Percentiles rank a stretch among this genome's conserved stretches.
Evolutionary conservation across 2,888 invertebrate species (phyloP).

Genomic region (Leptinotarsa juncta): DNA sequence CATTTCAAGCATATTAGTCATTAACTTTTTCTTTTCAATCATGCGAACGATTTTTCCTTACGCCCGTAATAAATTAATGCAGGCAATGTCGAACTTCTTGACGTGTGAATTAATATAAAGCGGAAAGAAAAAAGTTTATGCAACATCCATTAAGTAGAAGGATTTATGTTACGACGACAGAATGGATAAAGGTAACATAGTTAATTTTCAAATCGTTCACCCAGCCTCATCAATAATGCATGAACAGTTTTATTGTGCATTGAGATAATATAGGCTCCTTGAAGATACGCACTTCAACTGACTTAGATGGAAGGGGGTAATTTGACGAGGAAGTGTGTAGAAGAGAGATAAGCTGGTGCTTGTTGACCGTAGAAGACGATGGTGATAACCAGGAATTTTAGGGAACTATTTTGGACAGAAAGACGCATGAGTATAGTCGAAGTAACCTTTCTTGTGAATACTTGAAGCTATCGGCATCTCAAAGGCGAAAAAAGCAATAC

Average conservation of each 20-base stretch:
- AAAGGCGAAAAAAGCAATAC: too few relatives aligned
- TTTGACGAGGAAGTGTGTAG: too few relatives aligned
- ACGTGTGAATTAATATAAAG: conserved; percentile 21
- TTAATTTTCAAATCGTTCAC: conserved; percentile 61
- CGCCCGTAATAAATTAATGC: conserved; percentile 14
- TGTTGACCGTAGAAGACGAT: too few relatives aligned
- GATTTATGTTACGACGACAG: conserved; percentile 60
- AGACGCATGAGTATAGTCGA: too few relatives aligned
- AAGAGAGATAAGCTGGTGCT: background rate
- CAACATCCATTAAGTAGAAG: conserved; percentile 58
- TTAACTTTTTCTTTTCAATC: conserved; percentile 15
- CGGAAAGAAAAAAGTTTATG: conserved; percentile 44
- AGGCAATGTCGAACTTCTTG: conserved; percentile 15
- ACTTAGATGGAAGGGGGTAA: conserved; percentile 10
- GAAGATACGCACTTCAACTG: conserved; percentile 26
- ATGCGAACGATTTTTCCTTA: conserved; percentile 6
- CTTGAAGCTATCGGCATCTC: too few relatives aligned
- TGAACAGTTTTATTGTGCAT: conserved; percentile 50
- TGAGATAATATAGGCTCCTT: conserved; percentile 24
- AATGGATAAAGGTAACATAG: conserved; percentile 58
- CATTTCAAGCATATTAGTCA: conserved; percentile 7
- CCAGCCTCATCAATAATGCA: conserved; percentile 57
- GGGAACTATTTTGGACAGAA: too few relatives aligned
- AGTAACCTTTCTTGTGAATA: too few relatives aligned
- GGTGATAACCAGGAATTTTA: too few relatives aligned